phyloP scores from a whole-genome alignment of 2,797 vertebrate genomes.

The Graptemys geographica region DNA sequence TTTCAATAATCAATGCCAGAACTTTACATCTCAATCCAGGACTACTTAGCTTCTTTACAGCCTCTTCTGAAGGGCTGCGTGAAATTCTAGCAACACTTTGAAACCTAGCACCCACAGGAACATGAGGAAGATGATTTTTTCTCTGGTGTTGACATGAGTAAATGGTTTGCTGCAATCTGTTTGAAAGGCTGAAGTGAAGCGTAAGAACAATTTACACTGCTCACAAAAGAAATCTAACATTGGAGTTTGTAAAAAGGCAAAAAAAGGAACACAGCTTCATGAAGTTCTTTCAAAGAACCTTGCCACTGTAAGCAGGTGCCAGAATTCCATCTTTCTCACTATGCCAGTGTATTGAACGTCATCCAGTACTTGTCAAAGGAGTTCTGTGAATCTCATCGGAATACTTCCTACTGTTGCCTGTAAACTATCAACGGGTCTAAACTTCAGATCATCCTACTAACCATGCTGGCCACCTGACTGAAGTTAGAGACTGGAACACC shows the following conservation, averaged over 20 bases:
- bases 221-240: conserved; percentile 21
- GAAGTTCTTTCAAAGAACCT: not conserved
- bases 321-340: not conserved
- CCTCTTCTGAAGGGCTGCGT: conserved; percentile 46
- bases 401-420: rapidly evolving
- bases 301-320: not conserved
- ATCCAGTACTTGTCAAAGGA: not conserved
- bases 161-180: conserved; percentile 47
- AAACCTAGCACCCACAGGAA: conserved; percentile 56
- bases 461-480: not conserved
- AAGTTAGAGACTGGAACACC: not conserved
- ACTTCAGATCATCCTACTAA: rapidly evolving
- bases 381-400: rapidly evolving
- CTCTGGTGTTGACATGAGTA: conserved; percentile 51
- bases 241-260: conserved; percentile 34
- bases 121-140: conserved; percentile 59
- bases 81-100: conserved; percentile 37
- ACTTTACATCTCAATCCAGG: not conserved
- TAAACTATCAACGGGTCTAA: not conserved
- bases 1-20: not conserved
- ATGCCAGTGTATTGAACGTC: not conserved
- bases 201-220: not conserved
- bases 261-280: not conserved
- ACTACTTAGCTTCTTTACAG: conserved; percentile 10
- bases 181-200: conserved; percentile 39